phyloP scores from a whole-genome alignment of 2,888 invertebrate species.

The Chironomus riparius region DNA sequence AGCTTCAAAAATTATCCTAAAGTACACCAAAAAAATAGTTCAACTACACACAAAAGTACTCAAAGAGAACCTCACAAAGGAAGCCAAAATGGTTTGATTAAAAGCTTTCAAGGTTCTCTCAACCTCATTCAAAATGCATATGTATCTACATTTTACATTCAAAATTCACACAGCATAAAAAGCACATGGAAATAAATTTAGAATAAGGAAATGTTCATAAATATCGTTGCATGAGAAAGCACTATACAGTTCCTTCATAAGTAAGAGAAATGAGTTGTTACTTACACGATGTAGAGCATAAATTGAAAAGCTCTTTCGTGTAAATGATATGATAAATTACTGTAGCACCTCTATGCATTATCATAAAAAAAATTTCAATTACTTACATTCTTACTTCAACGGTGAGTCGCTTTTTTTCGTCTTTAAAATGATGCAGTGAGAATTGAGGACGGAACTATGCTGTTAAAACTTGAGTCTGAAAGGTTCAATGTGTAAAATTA shows the following conservation, averaged over 20 bases:
- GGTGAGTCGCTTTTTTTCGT: neutral
- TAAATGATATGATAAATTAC: conserved; percentile 2
- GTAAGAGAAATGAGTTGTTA: neutral
- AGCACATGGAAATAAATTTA: neutral
- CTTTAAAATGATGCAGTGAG: too few species aligned
- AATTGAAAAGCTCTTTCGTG: conserved; percentile 9
- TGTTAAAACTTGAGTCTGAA: too few species aligned
- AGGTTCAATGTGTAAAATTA: too few species aligned
- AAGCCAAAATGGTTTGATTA: neutral
- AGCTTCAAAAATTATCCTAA: too few species aligned
- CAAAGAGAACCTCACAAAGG: neutral
- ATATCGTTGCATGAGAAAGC: neutral
- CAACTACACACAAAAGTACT: too few species aligned
- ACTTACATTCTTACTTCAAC: neutral
- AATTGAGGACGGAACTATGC: too few species aligned
- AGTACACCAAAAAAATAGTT: too few species aligned
- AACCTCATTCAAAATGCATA: too few species aligned
- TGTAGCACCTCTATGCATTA: neutral
- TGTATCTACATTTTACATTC: too few species aligned
- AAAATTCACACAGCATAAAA: neutral
- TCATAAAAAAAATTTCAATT: neutral
- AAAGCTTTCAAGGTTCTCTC: neutral
- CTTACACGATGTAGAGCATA: neutral
- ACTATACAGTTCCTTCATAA: neutral
- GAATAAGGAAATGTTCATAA: neutral